These are phyloP conservation scores for Paracanthobrama guichenoti DNA, from an alignment of 2,113 vertebrate genomes.

Conservation along the genomic window DNA sequence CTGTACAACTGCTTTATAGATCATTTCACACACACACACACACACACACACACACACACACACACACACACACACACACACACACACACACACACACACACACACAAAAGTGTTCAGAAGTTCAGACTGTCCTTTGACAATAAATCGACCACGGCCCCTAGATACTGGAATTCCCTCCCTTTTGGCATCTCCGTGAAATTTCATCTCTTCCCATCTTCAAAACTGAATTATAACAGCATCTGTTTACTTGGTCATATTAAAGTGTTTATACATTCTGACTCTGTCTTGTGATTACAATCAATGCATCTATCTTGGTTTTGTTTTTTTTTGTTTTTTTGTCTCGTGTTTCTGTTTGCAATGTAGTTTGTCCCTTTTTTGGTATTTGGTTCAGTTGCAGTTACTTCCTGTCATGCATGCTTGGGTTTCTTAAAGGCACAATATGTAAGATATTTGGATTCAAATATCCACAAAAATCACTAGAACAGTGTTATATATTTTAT, in stretches of 20 bases:
- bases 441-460: no score
- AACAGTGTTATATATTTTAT: no score
- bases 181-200: neutral
- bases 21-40: neutral
- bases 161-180: neutral
- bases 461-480: no score
- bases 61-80: no score
- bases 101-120: neutral
- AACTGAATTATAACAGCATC: constrained; percentile 8
- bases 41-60: no score
- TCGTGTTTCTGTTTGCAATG: neutral
- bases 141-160: neutral
- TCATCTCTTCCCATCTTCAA: neutral
- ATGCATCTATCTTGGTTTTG: neutral
- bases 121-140: neutral
- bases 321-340: neutral
- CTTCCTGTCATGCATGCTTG: neutral
- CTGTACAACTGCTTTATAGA: neutral
- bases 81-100: no score
- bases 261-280: neutral
- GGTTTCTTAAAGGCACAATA: neutral
- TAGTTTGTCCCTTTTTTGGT: neutral
- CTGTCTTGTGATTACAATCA: neutral
- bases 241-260: neutral
- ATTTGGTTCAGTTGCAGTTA: neutral